Evolutionary conservation across 2,113 vertebrate genomes (phyloP), one percentile per base, ranked within the genome.

Genomic region (Grantiella picta): DNA sequence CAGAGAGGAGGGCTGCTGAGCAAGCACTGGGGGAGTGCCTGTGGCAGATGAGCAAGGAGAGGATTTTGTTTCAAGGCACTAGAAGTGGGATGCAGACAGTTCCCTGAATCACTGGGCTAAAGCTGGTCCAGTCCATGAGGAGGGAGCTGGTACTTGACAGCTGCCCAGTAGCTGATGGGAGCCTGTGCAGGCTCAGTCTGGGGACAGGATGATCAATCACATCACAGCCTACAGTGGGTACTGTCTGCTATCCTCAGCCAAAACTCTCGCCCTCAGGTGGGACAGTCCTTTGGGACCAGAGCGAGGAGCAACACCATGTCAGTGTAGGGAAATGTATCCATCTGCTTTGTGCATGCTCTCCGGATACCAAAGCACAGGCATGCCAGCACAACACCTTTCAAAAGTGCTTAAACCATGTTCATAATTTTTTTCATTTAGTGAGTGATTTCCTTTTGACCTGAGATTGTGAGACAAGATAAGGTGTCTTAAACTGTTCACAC

Each of bases 361-460:
- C 14, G 29, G 57, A 42, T 42, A 70, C 5, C 36, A 68, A 75
- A 86, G 42, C 31, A 42, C 16, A 27, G 25, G 13, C 44, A 82
- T 60, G 44, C 6, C 24, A 89, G 40, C 65, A 50, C 36, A 85
- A 8, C 6, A 7, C 11, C 28, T 80, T 92, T 70, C 12, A 70
- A 44, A 78, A 76, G 18, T 19, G 21, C 24, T 61, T 42, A 57
- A 66, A 73, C 57, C 5, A 33, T 15, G 4, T 53, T 82, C 35
- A 33, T 7, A 0, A 8, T 42, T 57, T 91, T 84, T 91, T 44
- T 15, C 35, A 82, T 42, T 86, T 53, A 80, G 38, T 31, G 15
- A 61, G 33, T 40, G n/a, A 49, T 76, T 82, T 92, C 29, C 53
- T 83, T 94, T 95, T 84, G 80, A 75, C 77, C n/a, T 2, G 11